These are phyloP conservation scores for Ditula angustiorana DNA, from an alignment of 2,888 invertebrate genomes.

Conservation along the genomic window DNA sequence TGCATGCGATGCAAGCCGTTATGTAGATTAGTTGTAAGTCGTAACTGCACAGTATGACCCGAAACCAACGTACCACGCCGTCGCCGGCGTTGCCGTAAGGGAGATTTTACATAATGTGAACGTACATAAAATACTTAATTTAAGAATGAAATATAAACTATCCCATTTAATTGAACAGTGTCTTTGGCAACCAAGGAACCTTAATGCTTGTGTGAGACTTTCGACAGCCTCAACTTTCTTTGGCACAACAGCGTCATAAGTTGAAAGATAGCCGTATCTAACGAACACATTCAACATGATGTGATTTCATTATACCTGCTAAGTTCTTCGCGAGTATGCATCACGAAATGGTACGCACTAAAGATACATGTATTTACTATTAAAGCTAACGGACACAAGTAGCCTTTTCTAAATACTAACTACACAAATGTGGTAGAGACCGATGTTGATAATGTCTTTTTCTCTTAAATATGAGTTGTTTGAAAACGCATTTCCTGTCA, in stretches of 20 bases:
- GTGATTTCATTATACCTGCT: constrained; percentile 10
- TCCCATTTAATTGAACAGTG: too few relatives aligned
- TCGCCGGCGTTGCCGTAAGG: neutral
- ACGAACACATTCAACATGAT: constrained; percentile 25
- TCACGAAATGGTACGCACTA: neutral
- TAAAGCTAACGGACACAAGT: neutral
- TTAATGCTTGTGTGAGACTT: too few relatives aligned
- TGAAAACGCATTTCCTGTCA: too few relatives aligned
- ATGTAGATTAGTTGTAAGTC: neutral
- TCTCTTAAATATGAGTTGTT: neutral
- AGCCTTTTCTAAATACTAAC: neutral
- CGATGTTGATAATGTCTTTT: constrained; percentile 17
- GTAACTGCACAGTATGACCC: neutral
- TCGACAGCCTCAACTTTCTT: too few relatives aligned
- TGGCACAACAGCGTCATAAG: too few relatives aligned
- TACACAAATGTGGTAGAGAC: neutral
- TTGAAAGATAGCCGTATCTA: neutral
- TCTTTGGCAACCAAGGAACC: too few relatives aligned
- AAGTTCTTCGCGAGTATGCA: neutral
- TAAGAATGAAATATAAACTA: neutral
- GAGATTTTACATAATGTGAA: too few relatives aligned
- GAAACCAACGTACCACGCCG: constrained; percentile 1
- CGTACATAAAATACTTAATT: too few relatives aligned
- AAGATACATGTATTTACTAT: neutral
- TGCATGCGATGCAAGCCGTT: constrained; percentile 6